Base-by-base conservation (phyloP, 1,140 invertebrate species). In the Anastatus disparis region DNA sequence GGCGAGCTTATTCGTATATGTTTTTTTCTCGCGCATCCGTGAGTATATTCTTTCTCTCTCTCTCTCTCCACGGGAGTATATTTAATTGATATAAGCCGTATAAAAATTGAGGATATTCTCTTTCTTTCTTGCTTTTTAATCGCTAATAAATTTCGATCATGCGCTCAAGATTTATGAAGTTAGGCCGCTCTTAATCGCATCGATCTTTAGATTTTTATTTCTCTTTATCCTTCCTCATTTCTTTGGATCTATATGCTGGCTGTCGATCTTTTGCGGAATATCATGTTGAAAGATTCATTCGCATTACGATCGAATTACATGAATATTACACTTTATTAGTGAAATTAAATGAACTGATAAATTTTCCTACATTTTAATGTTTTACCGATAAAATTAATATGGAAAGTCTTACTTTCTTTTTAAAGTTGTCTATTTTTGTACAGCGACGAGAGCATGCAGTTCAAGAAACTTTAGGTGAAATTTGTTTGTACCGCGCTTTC, bases 31-130 rank as follows among this genome's bases (percentile, higher is more conserved):
- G 31, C 4, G 10, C 31, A 35, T 35, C 31, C 31, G 31, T 10
- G n/a, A n/a, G n/a, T n/a, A n/a, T n/a, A n/a, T n/a, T n/a, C n/a
- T n/a, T n/a, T n/a, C n/a, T n/a, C n/a, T n/a, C n/a, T n/a, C n/a
- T n/a, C n/a, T n/a, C 31, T 17, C 58, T 44, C 58, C 48, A 24
- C 59, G 59, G 68, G 58, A 70, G 58, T 26, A 15, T 35, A 74
- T 79, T 80, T 80, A 82, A 82, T 82, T 80, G 78, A 80, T 82
- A 82, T 79, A 75, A n/a, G 63, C 65, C 69, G 50, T n/a, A n/a
- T n/a, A n/a, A n/a, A n/a, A n/a, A n/a, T n/a, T n/a, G n/a, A 44
- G 71, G 59, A 53, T 71, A 44, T 64, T 29, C 50, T 68, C 72
- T 77, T n/a, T n/a, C n/a, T n/a, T n/a, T n/a, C n/a, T n/a, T n/a